Base-by-base conservation (phyloP, 2,797 vertebrate species). In the Crenuchus spilurus region DNA sequence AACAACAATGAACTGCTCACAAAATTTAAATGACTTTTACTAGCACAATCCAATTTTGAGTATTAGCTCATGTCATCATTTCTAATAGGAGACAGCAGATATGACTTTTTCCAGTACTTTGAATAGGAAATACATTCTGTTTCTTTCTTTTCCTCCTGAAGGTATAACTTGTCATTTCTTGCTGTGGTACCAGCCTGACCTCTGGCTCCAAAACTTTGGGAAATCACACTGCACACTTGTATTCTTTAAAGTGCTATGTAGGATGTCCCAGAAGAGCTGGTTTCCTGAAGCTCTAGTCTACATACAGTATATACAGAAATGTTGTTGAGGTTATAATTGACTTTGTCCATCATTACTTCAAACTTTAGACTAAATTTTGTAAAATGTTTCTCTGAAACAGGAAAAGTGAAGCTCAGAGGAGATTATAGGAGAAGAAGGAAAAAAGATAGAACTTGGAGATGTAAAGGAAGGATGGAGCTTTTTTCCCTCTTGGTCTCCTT, bases 281-380 rank as follows among this genome's bases (percentile, higher is more conserved):
- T 68, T 60, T 57, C 42, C 71, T 51, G 44, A 39, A 66, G 1
- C 26, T 6, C 49, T 22, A 69, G 11, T 33, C 52, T 31, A 8
- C 16, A n/a, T 55, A 70, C 51, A 63, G 24, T 70, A 70, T 60
- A 49, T 74, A 39, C 14, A 8, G 76, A 78, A 74, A 71, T 57
- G 48, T 41, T 70, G 78, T 77, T 70, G 68, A 69, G 54, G 74
- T 75, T 70, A 18, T 4, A 31, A 70, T 70, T 55, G 30, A 63
- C 35, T 65, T 52, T 44, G 58, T 76, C 31, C 51, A 37, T 57
- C 66, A 62, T 78, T 58, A 66, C 39, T 67, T 11, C 26, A 46
- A 20, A 13, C 52, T 42, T 41, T 78, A 74, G 58, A 70, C 58
- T 64, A 60, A 39, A 42, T 60, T 77, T 22, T 65, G 65, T 76